Percentiles rank a stretch among this genome's conserved stretches.
Conservation (phyloP, 30 jellyfish, hydroid and myxozoan species). For the Pseudorhiza aurosa region DNA sequence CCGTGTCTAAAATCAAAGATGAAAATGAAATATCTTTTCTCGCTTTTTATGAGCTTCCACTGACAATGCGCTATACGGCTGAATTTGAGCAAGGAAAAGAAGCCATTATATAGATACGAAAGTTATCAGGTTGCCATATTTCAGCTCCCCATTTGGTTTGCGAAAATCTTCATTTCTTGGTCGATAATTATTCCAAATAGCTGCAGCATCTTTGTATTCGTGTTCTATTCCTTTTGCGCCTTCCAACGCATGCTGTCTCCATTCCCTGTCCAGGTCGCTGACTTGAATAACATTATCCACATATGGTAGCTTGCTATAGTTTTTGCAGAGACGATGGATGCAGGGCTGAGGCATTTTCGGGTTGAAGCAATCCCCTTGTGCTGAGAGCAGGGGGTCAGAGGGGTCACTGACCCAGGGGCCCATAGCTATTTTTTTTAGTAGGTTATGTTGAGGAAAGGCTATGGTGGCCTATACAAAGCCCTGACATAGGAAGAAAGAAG, state of each 20-base stretch:
- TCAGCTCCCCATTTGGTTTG: neutral
- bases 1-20: no score
- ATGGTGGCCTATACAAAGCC: no score
- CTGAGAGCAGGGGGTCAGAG: no score
- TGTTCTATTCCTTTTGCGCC: neutral
- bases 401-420: no score
- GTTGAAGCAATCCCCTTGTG: conserved; percentile 1
- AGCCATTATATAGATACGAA: neutral
- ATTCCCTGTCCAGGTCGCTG: neutral
- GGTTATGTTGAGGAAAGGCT: no score
- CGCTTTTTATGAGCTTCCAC: neutral
- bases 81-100: neutral
- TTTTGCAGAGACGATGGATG: neutral
- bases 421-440: no score
- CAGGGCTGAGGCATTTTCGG: conserved; percentile 9
- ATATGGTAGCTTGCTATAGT: conserved; percentile 1
- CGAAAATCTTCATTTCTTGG: neutral
- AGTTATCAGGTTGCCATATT: neutral
- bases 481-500: no score
- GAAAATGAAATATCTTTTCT: neutral
- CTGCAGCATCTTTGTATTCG: neutral
- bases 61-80: neutral
- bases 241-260: conserved; percentile 11
- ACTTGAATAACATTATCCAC: neutral
- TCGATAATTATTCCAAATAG: neutral